Base-by-base conservation (phyloP, 1,140 invertebrate genomes). In the Ruditapes philippinarum region DNA sequence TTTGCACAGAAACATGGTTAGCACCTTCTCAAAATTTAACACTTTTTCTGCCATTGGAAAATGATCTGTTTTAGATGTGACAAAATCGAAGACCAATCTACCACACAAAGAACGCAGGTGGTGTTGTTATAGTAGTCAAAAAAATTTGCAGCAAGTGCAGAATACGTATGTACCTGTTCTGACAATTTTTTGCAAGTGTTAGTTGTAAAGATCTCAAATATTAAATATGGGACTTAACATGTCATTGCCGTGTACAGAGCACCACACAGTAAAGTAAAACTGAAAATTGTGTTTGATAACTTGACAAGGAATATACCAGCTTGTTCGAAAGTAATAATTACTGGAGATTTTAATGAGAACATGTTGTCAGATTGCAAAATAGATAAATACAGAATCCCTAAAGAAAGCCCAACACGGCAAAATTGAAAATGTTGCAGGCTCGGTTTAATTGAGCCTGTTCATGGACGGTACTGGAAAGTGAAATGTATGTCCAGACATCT, bases 1-100 rank as follows among this genome's bases (percentile, higher is more conserved):
- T 80, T 54, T 33, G 5, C 19, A 54, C 78, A 80, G 78, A 80
- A 80, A 80, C 78, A 54, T 80, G 78, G 78, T 28, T 80, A 9
- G 51, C 65, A 45, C 5, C 9, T 9, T 31, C 65, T 68, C 65
- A 68, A 33, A 68, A 28, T 28, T 5, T 68, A 11, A 31, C 22
- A 33, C 65, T 31, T 11, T 33, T 38, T 68, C 31, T 68, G 31
- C 65, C 65, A 68, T 11, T 68, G 4, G 33, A 68, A 11, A 3
- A 31, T 68, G 36, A 68, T 68, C 2, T 68, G 31, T 28, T 68
- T 68, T 31, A 68, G 36, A 28, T 68, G 65, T 68, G 65, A 68
- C 33, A 68, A 68, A 22, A 28, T 19, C 31, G 11, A 68, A 31
- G 65, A 11, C 3, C 7, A 11, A 31, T 4, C 25, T 28, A 68